Percentiles rank a stretch among this genome's conserved stretches.
These are phyloP conservation scores for Scelioninae gen. 2 DNA, from an alignment of 2,888 invertebrate species.

Conservation along the genomic window DNA sequence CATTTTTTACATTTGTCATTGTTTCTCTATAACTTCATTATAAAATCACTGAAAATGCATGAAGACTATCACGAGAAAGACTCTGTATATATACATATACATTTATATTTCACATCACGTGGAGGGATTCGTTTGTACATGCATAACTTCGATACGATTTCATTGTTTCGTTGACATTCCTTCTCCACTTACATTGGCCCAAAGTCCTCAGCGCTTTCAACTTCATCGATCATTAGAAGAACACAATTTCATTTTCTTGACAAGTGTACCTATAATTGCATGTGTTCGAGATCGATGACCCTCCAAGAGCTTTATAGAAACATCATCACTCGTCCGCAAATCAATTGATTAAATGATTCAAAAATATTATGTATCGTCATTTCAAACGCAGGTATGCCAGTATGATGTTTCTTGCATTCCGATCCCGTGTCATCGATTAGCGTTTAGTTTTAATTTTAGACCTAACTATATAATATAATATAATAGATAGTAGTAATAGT, in stretches of 20 bases:
- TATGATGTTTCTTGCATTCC: conserved; percentile 33
- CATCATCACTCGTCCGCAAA: conserved; percentile 39
- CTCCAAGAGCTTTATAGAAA: conserved; percentile 31
- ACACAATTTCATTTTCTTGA: conserved; percentile 44
- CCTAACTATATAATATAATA: conserved; percentile 55
- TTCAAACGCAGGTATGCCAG: conserved; percentile 48
- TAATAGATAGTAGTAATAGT: conserved; percentile 55
- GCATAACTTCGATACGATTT: conserved; percentile 71
- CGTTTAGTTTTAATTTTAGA: conserved; percentile 42
- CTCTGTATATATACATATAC: conserved; percentile 63
- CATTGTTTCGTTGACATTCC: conserved; percentile 70
- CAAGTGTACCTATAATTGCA: conserved; percentile 41
- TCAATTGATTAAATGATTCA: conserved; percentile 49
- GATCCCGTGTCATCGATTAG: conserved; percentile 46
- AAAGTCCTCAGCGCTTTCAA: conserved; percentile 71
- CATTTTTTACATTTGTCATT: conserved; percentile 50
- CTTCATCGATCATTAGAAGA: conserved; percentile 48
- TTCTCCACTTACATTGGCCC: conserved; percentile 59
- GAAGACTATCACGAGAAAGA: conserved; percentile 60
- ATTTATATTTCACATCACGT: conserved; percentile 72
- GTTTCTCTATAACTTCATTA: conserved; percentile 53
- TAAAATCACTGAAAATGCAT: conserved; percentile 60
- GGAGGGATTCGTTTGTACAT: conserved; percentile 76
- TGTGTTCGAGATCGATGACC: conserved; percentile 48
- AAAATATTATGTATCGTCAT: conserved; percentile 54